Base-by-base conservation (phyloP, 2,888 invertebrate genomes). In the Caenorhabditis sp. region DNA sequence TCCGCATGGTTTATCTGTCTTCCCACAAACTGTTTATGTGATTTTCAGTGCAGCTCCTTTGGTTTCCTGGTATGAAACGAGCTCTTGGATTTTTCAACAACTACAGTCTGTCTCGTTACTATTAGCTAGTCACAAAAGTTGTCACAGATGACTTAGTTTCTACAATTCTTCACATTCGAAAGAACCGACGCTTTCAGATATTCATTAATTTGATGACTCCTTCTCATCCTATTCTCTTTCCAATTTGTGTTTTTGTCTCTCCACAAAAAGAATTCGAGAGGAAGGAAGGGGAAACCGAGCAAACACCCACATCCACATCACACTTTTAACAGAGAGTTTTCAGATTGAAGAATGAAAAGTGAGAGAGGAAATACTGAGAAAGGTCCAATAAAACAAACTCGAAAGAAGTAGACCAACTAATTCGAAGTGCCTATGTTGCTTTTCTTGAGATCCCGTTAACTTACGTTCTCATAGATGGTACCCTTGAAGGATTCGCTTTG, bases 391-490 rank as follows among this genome's bases (percentile, higher is more conserved):
- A 66, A 66, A 63, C 63, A 63, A 44, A 28, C 44, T 44, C 26
- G 44, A 61, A 61, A 61, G 38, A 61, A 59, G 59, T 31, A 58
- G 24, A 22, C 31, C 41, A 16, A n/a, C n/a, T n/a, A n/a, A n/a
- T n/a, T n/a, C n/a, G n/a, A 61, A 72, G 72, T 72, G 72, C 49
- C 49, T 72, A 49, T 24, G 0, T 47, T 1, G 2, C 0, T 8
- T 47, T 14, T 58, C 6, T n/a, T n/a, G 1, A 16, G 31, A 38
- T 8, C 1, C 31, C 4, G 31, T 35, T 6, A 59, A 81, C 81
- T 44, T 10, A 81, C 81, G 26, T 81, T 81, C 61, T 81, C 81
- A 31, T 81, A 81, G 24, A 81, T 56, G 28, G 81, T 81, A 70
- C 75, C 81, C 70, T 75, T 81, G 61, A 81, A 81, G 22, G 68